phyloP scores from a whole-genome alignment of 1,140 invertebrate genomes.

The Scylla paramamosain region DNA sequence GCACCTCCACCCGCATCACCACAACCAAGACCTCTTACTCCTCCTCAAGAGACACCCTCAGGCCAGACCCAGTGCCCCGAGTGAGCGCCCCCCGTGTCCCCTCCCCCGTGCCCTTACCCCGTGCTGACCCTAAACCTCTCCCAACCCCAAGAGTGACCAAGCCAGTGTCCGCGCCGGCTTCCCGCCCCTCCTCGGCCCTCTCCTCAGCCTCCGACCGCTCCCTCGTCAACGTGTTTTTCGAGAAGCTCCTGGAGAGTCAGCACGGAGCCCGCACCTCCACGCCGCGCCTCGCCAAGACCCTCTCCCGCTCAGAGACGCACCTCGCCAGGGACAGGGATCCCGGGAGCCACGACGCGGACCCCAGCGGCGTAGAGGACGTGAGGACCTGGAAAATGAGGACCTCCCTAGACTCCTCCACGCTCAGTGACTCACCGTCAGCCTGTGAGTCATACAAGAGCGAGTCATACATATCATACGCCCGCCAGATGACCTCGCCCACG shows the following conservation, averaged over 20 bases:
- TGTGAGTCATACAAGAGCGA: conserved; percentile 51
- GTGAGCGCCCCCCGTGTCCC: not conserved
- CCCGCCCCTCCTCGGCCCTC: conserved; percentile 58
- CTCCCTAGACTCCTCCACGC: conserved; percentile 38
- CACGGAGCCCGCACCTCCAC: not conserved
- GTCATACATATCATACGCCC: too few relatives aligned
- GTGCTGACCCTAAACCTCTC: not conserved
- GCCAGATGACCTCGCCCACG: not conserved
- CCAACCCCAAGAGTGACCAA: conserved; percentile 56
- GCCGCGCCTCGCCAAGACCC: not conserved
- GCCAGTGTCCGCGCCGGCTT: conserved; percentile 50
- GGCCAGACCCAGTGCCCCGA: conserved; percentile 37
- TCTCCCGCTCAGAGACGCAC: conserved; percentile 32
- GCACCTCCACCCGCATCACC: not conserved
- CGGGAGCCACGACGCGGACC: not conserved
- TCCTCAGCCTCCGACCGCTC: conserved; percentile 59
- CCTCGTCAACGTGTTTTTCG: conserved; percentile 63
- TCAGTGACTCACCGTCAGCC: conserved; percentile 43
- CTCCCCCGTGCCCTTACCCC: conserved; percentile 7
- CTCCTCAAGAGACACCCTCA: not conserved
- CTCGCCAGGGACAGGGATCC: not conserved
- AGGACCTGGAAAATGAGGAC: conserved; percentile 33
- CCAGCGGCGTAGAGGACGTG: not conserved
- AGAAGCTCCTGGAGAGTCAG: conserved; percentile 63
- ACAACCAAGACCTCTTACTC: not conserved